A percentile compares a stretch with the other conserved stretches of the same genome.
phyloP scores from a whole-genome alignment of 2,113 vertebrate genomes.

The Aspidoscelis tigris region DNA sequence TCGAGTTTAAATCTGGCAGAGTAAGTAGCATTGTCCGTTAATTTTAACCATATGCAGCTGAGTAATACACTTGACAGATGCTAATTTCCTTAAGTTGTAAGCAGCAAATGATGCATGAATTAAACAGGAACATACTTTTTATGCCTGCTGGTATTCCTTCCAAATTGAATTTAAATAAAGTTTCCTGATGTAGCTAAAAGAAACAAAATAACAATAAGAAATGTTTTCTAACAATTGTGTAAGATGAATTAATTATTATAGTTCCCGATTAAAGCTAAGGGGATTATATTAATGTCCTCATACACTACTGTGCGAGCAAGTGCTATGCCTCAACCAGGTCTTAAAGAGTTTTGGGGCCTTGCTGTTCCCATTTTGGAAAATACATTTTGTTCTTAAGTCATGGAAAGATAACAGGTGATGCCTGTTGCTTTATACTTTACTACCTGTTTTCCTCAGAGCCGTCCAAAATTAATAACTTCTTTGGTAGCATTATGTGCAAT shows the following conservation, averaged over 20 bases:
- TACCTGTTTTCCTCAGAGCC: background rate
- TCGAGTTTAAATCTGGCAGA: slow-evolving; percentile 40
- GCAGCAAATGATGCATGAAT: slow-evolving; percentile 67
- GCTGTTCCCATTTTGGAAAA: background rate
- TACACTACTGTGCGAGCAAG: background rate
- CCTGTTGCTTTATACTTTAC: background rate
- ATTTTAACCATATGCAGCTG: slow-evolving; percentile 56
- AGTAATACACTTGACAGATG: slow-evolving; percentile 65
- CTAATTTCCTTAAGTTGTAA: slow-evolving; percentile 67
- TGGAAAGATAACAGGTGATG: accelerated
- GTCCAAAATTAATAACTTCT: background rate
- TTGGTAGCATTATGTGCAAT: background rate
- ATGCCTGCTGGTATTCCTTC: slow-evolving; percentile 59
- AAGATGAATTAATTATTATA: slow-evolving; percentile 49
- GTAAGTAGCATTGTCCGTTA: slow-evolving; percentile 59
- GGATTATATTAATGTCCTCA: slow-evolving; percentile 18
- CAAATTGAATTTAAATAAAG: slow-evolving; percentile 63
- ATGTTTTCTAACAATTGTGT: slow-evolving; percentile 50
- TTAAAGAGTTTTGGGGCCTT: background rate
- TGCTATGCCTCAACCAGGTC: slow-evolving; percentile 1
- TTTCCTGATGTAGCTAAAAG: slow-evolving; percentile 50
- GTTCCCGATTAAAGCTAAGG: slow-evolving; percentile 55
- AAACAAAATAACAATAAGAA: slow-evolving; percentile 42
- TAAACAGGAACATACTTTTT: slow-evolving; percentile 58
- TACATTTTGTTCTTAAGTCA: background rate